These are phyloP conservation scores for Apus apus DNA, from an alignment of 2,113 vertebrate genomes.

Conservation along the genomic window DNA sequence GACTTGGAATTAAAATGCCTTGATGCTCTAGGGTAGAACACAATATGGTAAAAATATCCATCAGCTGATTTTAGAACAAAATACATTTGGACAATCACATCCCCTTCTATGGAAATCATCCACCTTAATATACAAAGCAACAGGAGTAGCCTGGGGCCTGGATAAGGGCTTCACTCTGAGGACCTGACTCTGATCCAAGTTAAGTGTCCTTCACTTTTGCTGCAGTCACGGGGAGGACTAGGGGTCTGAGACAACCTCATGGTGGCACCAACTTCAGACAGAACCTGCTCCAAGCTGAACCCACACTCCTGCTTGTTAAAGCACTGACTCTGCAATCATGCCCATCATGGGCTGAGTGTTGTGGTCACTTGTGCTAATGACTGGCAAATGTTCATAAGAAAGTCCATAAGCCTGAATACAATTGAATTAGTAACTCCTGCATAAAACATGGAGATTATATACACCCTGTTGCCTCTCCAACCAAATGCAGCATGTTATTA, in stretches of 20 bases:
- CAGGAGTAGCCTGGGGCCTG: neutral
- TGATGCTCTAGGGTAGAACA: neutral
- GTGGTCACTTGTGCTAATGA: neutral
- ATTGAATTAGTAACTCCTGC: neutral
- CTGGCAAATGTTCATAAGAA: neutral
- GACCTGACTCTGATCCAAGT: neutral
- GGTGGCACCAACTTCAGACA: neutral
- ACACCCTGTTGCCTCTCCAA: neutral
- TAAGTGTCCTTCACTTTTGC: neutral
- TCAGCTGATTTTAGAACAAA: neutral
- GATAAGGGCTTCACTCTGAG: neutral
- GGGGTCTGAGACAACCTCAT: accelerated
- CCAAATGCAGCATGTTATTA: neutral
- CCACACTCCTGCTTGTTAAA: accelerated
- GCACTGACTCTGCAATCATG: accelerated
- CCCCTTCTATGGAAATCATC: neutral
- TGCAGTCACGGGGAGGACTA: neutral
- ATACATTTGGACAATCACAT: neutral
- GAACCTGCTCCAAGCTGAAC: neutral
- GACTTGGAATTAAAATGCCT: neutral
- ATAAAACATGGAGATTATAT: neutral
- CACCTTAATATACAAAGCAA: neutral
- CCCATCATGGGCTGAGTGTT: accelerated
- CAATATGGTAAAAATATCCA: neutral
- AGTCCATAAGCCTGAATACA: neutral